Evolutionary conservation across 2,888 invertebrate genomes (phyloP).

Genomic region (Pammene fasciana): DNA sequence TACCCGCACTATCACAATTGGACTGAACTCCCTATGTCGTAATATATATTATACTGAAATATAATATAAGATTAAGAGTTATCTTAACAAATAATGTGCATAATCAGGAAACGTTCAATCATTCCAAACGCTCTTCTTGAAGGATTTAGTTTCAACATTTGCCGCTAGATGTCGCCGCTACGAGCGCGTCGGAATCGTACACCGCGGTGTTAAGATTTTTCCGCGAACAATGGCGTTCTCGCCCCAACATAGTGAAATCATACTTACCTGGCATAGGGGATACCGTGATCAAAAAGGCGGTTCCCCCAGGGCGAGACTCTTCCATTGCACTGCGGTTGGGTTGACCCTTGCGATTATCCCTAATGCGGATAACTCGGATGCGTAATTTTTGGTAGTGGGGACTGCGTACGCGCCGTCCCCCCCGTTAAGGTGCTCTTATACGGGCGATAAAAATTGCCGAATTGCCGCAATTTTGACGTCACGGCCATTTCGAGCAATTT

Average conservation of each 20-base stretch:
- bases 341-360: slow-evolving; percentile 20
- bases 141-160: slow-evolving; percentile 1
- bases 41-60: neutral
- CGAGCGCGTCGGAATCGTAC: neutral
- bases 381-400: slow-evolving; percentile 17
- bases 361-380: slow-evolving; percentile 19
- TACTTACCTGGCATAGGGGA: slow-evolving; percentile 20
- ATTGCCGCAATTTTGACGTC: no score
- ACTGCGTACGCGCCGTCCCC: slow-evolving; percentile 18
- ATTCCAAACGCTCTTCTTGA: neutral
- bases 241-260: neutral
- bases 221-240: neutral
- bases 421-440: no score
- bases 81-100: neutral
- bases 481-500: no score
- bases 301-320: slow-evolving; percentile 20
- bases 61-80: neutral
- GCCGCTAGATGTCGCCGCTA: slow-evolving; percentile 8
- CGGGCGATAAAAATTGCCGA: no score
- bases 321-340: slow-evolving; percentile 20
- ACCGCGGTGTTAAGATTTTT: slow-evolving; percentile 20
- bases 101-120: neutral
- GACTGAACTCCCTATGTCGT: no score
- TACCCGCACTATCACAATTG: no score
- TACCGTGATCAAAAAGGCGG: slow-evolving; percentile 16